Evolutionary conservation across 2,797 vertebrate species (phyloP).

Genomic region (Phataginus tricuspis): DNA sequence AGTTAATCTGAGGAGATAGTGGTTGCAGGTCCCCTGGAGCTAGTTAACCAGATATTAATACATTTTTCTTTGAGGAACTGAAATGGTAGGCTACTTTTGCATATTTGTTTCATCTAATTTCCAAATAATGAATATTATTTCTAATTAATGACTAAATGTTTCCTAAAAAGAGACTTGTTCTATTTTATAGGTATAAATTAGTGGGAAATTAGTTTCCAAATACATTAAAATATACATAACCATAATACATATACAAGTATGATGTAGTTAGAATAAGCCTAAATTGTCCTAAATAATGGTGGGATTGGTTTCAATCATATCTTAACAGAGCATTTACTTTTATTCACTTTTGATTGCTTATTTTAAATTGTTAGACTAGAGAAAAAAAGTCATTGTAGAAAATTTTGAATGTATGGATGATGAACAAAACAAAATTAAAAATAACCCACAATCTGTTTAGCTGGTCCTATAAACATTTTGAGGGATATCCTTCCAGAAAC

Average conservation of each 20-base stretch:
- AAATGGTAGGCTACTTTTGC: neutral
- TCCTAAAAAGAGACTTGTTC: neutral
- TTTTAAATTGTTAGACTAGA: neutral
- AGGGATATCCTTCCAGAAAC: neutral
- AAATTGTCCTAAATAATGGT: neutral
- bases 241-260: neutral
- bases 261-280: neutral
- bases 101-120: neutral
- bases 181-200: neutral
- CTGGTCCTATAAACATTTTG: neutral
- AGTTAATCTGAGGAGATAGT: neutral
- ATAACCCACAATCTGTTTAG: neutral
- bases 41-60: neutral
- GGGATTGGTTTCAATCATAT: neutral
- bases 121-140: neutral
- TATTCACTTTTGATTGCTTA: neutral
- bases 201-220: neutral
- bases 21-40: neutral
- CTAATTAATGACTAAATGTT: neutral
- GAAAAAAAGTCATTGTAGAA: neutral
- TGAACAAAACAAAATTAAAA: neutral
- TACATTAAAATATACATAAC: neutral
- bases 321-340: neutral
- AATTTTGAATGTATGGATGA: neutral
- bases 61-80: neutral